phyloP scores from a whole-genome alignment of 2,797 vertebrate species.

The Sebastes paucispinis region DNA sequence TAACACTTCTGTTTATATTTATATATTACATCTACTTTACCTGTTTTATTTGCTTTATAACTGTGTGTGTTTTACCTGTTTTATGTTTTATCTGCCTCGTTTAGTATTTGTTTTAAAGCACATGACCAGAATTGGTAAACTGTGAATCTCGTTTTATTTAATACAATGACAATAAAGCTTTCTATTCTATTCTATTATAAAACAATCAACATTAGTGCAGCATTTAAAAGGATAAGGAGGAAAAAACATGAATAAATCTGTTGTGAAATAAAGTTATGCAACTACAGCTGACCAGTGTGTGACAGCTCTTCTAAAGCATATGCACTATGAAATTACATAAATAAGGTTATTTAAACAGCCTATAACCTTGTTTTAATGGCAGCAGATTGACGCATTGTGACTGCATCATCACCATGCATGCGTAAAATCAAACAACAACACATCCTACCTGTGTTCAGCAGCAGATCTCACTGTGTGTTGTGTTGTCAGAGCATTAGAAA shows the following conservation, averaged over 20 bases:
- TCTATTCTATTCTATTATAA: accelerated
- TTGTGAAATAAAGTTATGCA: conserved; percentile 49
- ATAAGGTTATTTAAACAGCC: background rate
- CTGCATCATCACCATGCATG: background rate
- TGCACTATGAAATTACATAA: background rate
- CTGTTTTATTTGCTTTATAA: too few species aligned
- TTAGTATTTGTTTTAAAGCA: too few species aligned
- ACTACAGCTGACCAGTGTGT: background rate
- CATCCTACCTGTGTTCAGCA: conserved; percentile 47
- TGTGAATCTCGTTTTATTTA: too few species aligned
- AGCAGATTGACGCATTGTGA: conserved; percentile 45
- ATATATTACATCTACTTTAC: too few species aligned
- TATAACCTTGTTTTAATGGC: background rate
- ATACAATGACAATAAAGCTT: too few species aligned
- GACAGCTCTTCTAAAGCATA: background rate
- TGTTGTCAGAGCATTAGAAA: background rate
- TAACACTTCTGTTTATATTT: too few species aligned
- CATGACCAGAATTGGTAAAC: too few species aligned
- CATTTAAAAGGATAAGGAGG: background rate
- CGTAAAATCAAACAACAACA: conserved; percentile 13
- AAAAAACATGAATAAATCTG: background rate
- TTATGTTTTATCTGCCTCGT: too few species aligned
- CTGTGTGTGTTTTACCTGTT: too few species aligned
- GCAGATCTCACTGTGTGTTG: conserved; percentile 7
- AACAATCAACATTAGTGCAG: background rate